Evolutionary conservation across 2,888 invertebrate species (phyloP), one percentile per base, ranked within the genome.

Genomic region (Philonicus albiceps): DNA sequence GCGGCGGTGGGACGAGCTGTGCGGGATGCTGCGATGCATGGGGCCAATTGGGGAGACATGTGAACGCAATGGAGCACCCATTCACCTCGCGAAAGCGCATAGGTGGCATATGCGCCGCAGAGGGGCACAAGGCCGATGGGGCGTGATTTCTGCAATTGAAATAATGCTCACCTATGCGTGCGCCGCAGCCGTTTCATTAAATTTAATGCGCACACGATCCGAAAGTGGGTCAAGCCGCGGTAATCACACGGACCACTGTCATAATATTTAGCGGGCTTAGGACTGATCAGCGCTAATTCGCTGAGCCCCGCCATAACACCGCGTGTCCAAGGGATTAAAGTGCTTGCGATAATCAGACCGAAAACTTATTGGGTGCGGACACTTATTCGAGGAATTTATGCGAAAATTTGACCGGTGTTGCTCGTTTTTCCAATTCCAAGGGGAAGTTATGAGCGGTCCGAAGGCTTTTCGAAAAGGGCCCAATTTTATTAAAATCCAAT

Each of bases 91-190:
- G 64, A 78, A 78, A 76, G 30, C 78, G 27, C 49, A 78, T 49
- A 43, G 78, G 78, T 49, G 43, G 78, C 27, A 43, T 43, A 43
- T 43, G 78, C 78, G 11, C 27, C 30, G 40, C 40, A 64, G 86
- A 80, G 78, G 86, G 72, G 37, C 43, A 86, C 86, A 86, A 86
- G 78, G 86, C 80, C 72, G 80, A 86, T 40, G 86, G 83, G 86
- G 86, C 86, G 86, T 86, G 74, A 86, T 75, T 83, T 83, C 64
- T 75, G 78, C 72, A 64, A 86, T 55, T 81, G 34, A 55, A 64
- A 64, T 64, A 81, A 81, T 64, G 81, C 55, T 81, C 81, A 81
- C 81, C 81, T 81, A 64, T 81, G 81, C 64, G 55, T 81, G 81
- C 55, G 64, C 19, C 34, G 34, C 34, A n/a, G 55, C 13, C 31